These are phyloP conservation scores for Notothenia rossii DNA, from an alignment of 2,113 vertebrate genomes.

Conservation along the genomic window DNA sequence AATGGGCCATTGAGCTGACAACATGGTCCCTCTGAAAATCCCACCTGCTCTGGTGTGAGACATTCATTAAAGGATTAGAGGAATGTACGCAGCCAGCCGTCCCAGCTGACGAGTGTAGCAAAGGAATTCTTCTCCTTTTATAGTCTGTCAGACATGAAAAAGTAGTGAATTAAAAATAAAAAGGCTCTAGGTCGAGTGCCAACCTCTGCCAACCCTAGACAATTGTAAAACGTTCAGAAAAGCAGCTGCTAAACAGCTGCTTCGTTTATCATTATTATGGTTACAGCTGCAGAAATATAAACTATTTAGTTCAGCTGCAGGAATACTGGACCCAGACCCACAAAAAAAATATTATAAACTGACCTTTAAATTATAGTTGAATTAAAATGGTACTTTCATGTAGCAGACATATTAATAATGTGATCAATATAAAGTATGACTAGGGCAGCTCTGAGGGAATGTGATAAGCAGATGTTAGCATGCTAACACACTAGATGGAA, in stretches of 20 bases:
- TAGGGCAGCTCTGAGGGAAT: no score
- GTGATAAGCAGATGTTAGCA: no score
- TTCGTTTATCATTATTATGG: neutral
- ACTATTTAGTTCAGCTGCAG: neutral
- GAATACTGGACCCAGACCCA: neutral
- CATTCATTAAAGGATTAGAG: conserved; percentile 36
- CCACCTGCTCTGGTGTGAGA: conserved; percentile 25
- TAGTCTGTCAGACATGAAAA: conserved; percentile 14
- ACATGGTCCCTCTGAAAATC: conserved; percentile 12
- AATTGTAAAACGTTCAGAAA: neutral
- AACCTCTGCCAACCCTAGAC: neutral
- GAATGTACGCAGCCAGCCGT: conserved; percentile 15
- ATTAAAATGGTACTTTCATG: no score
- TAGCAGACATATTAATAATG: neutral
- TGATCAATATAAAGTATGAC: neutral
- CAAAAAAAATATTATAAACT: neutral
- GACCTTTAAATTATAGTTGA: neutral
- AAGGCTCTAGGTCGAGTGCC: neutral
- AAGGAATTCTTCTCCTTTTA: conserved; percentile 34
- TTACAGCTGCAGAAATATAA: neutral
- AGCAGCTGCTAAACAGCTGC: neutral
- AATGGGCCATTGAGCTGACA: conserved; percentile 28
- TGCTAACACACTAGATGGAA: no score
- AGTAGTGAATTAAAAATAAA: conserved; percentile 6
- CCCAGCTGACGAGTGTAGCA: neutral